Percentiles rank a stretch among this genome's conserved stretches.
Evolutionary conservation across 2,113 vertebrate species (phyloP).

Genomic region (Hymenochirus boettgeri): DNA sequence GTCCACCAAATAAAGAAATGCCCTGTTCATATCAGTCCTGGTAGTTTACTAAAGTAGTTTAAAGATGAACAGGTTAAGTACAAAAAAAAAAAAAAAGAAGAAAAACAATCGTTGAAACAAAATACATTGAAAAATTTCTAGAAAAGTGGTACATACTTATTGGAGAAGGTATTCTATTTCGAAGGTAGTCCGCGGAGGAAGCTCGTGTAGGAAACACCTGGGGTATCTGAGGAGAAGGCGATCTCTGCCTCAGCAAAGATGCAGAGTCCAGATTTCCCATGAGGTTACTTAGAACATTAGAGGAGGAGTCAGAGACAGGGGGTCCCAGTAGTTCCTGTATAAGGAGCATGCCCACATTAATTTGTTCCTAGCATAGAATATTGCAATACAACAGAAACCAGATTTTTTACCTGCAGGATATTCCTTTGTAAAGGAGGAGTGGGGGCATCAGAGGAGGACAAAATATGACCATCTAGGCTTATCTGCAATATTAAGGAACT

Average conservation of each 20-base stretch:
- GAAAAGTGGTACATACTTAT: constrained; percentile 60
- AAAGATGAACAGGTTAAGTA: too few relatives aligned
- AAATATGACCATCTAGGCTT: constrained; percentile 73
- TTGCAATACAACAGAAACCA: not conserved
- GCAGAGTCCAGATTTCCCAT: constrained; percentile 74
- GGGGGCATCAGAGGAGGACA: constrained; percentile 68
- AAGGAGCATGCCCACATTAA: not conserved
- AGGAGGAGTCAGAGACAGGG: constrained; percentile 65
- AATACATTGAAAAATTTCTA: too few relatives aligned
- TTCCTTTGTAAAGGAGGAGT: constrained; percentile 77
- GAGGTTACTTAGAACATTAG: constrained; percentile 73
- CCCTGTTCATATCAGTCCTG: too few relatives aligned
- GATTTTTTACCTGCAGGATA: constrained; percentile 79
- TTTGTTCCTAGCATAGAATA: too few relatives aligned
- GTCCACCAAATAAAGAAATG: too few relatives aligned
- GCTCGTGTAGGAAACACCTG: constrained; percentile 76
- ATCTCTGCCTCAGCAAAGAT: constrained; percentile 70
- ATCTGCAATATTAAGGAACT: constrained; percentile 59
- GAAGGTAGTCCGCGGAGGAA: constrained; percentile 84
- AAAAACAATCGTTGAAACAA: too few relatives aligned
- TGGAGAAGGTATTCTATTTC: constrained; percentile 71
- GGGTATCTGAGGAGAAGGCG: constrained; percentile 74
- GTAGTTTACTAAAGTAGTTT: too few relatives aligned
- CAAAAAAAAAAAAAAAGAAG: too few relatives aligned
- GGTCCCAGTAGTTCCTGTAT: constrained; percentile 82